Base-by-base conservation (phyloP, 1,140 invertebrate species). In the Mesaphorura yosii region DNA sequence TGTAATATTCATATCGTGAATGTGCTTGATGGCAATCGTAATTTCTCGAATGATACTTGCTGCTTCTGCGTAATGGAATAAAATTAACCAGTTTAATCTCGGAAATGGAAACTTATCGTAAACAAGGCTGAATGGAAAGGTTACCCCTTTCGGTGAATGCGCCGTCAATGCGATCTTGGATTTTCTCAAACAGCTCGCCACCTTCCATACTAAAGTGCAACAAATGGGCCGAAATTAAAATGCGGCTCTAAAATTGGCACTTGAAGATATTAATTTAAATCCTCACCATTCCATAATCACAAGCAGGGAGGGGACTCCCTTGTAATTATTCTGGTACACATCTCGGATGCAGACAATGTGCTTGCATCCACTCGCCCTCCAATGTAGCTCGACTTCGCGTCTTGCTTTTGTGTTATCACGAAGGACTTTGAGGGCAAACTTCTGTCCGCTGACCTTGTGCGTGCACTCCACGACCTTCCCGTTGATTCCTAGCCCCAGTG, bases 211-310 rank as follows among this genome's bases (percentile, higher is more conserved):
- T 88, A 74, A 75, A 31, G 23, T 15, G 19, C 23, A 46, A 7
- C 22, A 34, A n/a, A 34, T 34, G 10, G n/a, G 31, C n/a, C n/a
- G 31, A 34, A 20, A 46, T 27, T 7, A 41, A 41, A 41, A 41
- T 41, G 10, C 10, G 17, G 34, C 17, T 37, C 34, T 37, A 12
- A 12, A 12, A 37, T 17, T 37, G 34, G 34, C 17, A 17, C 22
- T 12, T 7, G 40, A 41, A 41, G 17, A 10, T 41, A 10, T 7
- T 14, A 46, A 48, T 5, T 34, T 34, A 10, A 10, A 34, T 34
- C n/a, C 74, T 74, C 72, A 88, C 84, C 91, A 96, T 77, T 98
- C 94, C 89, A 98, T 96, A 10, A 98, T 83, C 38, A 98, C 87
- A 7, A 98, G 75, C 3, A 98, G 73, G 73, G 92, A 97, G 66